These are phyloP conservation scores for Scatophagus argus DNA, from an alignment of 2,113 vertebrate genomes.

Conservation along the genomic window DNA sequence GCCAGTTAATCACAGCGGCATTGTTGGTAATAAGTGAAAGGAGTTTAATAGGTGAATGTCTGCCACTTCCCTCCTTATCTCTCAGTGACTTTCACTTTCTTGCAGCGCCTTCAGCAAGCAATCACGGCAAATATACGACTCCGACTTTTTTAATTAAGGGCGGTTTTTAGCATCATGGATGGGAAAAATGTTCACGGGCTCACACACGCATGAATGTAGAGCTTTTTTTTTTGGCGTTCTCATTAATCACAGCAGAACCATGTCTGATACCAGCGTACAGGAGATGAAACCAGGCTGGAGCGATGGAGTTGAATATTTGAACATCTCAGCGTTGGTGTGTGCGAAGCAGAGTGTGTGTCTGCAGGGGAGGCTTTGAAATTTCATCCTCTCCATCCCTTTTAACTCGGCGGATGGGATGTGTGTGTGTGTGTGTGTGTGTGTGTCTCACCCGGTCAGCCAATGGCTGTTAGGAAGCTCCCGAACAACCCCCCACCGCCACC, in stretches of 20 bases:
- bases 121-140: constrained; percentile 66
- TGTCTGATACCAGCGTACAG: constrained; percentile 55
- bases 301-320: constrained; percentile 74
- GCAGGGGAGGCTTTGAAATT: constrained; percentile 84
- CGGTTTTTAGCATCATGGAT: constrained; percentile 49
- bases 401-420: constrained; percentile 75
- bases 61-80: constrained; percentile 59
- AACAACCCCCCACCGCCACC: constrained; percentile 10
- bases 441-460: constrained; percentile 73
- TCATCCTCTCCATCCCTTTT: constrained; percentile 82
- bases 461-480: constrained; percentile 72
- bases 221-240: constrained; percentile 51
- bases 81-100: constrained; percentile 51
- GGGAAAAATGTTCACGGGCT: not conserved
- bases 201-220: constrained; percentile 4
- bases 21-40: constrained; percentile 70
- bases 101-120: constrained; percentile 61
- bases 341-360: constrained; percentile 78
- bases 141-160: constrained; percentile 67
- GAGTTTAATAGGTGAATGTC: constrained; percentile 63
- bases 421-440: constrained; percentile 74
- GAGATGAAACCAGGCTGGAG: constrained; percentile 53
- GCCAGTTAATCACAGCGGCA: constrained; percentile 59
- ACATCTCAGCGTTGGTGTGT: constrained; percentile 78
- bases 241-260: constrained; percentile 70